These are phyloP conservation scores for Cassiopea xamachana DNA, from an alignment of 30 jellyfish, hydroid and myxozoan genomes.

Conservation along the genomic window DNA sequence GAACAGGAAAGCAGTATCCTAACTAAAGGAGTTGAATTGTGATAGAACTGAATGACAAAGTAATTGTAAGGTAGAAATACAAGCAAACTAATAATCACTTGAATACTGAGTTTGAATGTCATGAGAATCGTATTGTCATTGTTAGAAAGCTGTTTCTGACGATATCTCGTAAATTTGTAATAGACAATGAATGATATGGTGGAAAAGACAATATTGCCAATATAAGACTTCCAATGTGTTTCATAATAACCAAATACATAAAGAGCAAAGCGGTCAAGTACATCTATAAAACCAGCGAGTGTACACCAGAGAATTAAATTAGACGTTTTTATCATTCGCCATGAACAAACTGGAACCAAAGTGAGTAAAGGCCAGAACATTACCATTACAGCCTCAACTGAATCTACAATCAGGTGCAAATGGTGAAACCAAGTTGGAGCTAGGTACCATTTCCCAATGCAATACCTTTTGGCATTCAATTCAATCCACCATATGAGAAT, in stretches of 20 bases:
- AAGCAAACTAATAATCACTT: neutral
- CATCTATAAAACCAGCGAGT: conserved; percentile 7
- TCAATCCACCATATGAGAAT: conserved; percentile 20
- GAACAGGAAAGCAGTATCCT: conserved; percentile 6
- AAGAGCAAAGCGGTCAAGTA: neutral
- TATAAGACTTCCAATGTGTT: conserved; percentile 7
- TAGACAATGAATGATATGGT: neutral
- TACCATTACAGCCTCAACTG: conserved; percentile 1
- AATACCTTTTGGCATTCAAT: conserved; percentile 1
- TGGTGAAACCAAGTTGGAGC: neutral
- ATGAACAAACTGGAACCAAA: neutral
- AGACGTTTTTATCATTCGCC: neutral
- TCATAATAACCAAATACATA: conserved; percentile 1
- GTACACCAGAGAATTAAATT: neutral
- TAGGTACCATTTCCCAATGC: conserved; percentile 9
- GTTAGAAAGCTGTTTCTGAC: neutral
- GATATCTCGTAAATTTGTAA: conserved; percentile 1
- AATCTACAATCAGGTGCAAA: neutral
- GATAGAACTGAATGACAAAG: neutral
- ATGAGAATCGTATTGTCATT: neutral
- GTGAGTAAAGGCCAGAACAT: conserved; percentile 15
- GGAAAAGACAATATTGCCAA: conserved; percentile 11
- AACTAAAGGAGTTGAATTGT: neutral
- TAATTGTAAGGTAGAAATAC: neutral
- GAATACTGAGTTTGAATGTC: conserved; percentile 13